These are phyloP conservation scores for Tangachromis dhanisi DNA, from an alignment of 2,113 vertebrate genomes.

Conservation along the genomic window DNA sequence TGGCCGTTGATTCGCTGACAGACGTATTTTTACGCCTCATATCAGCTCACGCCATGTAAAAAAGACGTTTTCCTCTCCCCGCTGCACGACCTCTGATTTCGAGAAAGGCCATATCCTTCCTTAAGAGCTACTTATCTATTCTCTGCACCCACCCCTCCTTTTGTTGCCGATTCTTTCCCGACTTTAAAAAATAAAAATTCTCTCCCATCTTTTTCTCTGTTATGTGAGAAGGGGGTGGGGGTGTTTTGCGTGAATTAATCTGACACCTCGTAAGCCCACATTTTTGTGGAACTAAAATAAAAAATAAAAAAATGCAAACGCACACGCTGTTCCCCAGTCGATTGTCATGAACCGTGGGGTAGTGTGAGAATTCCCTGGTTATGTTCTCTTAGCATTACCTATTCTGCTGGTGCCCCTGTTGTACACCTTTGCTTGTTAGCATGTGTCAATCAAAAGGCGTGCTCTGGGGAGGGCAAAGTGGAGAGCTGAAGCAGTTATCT, in stretches of 20 bases:
- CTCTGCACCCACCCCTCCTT: not conserved
- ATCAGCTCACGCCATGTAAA: not conserved
- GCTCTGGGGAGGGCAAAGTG: conserved; percentile 36
- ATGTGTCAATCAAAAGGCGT: conserved; percentile 63
- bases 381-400: conserved; percentile 39
- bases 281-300: not conserved
- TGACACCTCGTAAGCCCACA: conserved; percentile 12
- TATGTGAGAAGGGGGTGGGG: not conserved
- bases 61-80: not conserved
- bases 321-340: not conserved
- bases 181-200: not conserved
- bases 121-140: not conserved
- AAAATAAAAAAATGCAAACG: not conserved
- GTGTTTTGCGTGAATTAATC: not conserved
- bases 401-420: conserved; percentile 38
- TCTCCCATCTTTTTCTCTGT: not conserved
- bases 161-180: not conserved
- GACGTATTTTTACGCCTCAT: not conserved
- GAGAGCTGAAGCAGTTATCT: conserved; percentile 32
- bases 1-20: not conserved
- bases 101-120: not conserved
- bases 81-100: not conserved
- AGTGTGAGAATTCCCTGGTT: conserved; percentile 46
- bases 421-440: conserved; percentile 67
- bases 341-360: not conserved